A percentile compares a stretch with the other conserved stretches of the same genome.
phyloP scores from a whole-genome alignment of 2,797 vertebrate species.

The Tenualosa thibaudeaui region DNA sequence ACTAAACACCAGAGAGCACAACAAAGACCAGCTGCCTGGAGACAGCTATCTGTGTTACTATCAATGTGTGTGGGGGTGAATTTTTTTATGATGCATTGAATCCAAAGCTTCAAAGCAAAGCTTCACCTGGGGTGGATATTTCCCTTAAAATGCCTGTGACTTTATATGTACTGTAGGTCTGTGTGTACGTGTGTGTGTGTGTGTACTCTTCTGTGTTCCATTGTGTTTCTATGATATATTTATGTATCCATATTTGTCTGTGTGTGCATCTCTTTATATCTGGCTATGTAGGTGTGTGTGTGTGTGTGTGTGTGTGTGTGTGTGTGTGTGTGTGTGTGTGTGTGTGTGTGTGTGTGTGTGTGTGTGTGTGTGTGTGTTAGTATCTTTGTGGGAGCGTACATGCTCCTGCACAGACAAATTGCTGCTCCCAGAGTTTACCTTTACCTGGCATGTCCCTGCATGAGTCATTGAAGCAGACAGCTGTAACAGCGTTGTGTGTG shows the following conservation, averaged over 20 bases:
- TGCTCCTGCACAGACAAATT: background rate
- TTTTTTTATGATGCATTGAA: background rate
- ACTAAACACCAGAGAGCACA: background rate
- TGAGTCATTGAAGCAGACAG: constrained; percentile 13
- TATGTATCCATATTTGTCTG: background rate
- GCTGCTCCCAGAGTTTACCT: background rate
- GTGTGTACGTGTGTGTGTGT: background rate
- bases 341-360: constrained; percentile 19
- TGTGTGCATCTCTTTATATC: background rate
- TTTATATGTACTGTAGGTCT: background rate
- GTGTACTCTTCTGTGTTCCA: background rate
- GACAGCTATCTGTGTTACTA: constrained; percentile 1
- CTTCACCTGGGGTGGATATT: constrained; percentile 9
- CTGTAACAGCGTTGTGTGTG: background rate
- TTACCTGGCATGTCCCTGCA: too few relatives aligned
- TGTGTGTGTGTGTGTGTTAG: background rate
- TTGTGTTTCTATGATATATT: background rate
- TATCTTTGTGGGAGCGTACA: background rate
- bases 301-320: constrained; percentile 12
- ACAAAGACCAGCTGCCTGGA: constrained; percentile 43
- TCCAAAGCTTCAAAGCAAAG: too few relatives aligned
- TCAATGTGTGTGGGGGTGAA: background rate
- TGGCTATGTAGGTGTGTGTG: background rate
- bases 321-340: background rate
- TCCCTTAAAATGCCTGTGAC: background rate